Base-by-base conservation (phyloP, 2,797 vertebrate species). In the Mastacembelus armatus region DNA sequence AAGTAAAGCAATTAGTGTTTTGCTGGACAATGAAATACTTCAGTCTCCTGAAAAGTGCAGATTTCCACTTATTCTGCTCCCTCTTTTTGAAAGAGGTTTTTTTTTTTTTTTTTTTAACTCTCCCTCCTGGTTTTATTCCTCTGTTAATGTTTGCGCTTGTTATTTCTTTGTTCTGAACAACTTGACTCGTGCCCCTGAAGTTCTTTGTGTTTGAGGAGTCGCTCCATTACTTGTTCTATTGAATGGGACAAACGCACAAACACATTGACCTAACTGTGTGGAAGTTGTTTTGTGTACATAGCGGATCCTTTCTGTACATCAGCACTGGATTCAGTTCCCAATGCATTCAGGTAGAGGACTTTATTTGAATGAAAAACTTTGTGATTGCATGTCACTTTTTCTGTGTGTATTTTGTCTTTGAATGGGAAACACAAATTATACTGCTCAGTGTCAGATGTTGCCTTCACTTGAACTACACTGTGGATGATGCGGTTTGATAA, bases 221-320 rank as follows among this genome's bases (percentile, higher is more conserved):
- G 68, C 55, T 75, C 52, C 47, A 63, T 71, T 71, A 69, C 75
- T 71, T 83, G 52, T 73, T 80, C 44, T 40, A 39, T 40, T 74
- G 81, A 79, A 74, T 61, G 30, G 68, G 74, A 38, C 49, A 66
- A 66, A 74, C 55, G 78, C 80, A 77, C 77, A 81, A 74, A 66
- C 72, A 64, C 51, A 42, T 48, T 70, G 69, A 55, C 66, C 45
- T 54, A 54, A 70, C 61, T 42, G 50, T 42, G 49, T 50, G 65
- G 54, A 60, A 15, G 71, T 18, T 22, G 35, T 49, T 62, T 54
- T 81, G 81, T 81, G 57, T 77, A 55, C 60, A 61, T 68, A 72
- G 62, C 56, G 40, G 68, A 83, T 80, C 78, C 64, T 70, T 40
- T 66, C 43, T 35, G 52, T 64, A 35, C 30, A 50, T 71, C 50